Evolutionary conservation across 92 coral and sea anemone species (phyloP).

Genomic region (Parazoanthus swiftii): DNA sequence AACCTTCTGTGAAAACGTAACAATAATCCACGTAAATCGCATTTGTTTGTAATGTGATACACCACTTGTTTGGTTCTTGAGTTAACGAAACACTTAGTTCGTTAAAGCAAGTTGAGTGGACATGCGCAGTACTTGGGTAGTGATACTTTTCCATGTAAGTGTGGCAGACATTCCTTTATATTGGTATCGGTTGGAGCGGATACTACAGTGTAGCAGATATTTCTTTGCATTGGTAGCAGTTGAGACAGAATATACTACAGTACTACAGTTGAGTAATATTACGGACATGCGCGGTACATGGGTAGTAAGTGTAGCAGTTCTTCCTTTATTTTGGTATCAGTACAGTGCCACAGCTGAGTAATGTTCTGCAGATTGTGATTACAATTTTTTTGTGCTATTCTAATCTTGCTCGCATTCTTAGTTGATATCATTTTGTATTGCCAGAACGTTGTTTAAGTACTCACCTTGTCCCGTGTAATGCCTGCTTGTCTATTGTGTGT

Average conservation of each 20-base stretch:
- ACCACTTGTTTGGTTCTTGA: neutral
- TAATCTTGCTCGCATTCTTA: neutral
- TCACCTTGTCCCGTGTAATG: neutral
- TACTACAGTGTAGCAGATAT: neutral
- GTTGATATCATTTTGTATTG: neutral
- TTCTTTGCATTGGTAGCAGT: no score
- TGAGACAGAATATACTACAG: no score
- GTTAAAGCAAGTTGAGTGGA: neutral
- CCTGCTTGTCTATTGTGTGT: neutral
- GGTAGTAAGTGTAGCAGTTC: neutral
- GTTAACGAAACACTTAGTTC: neutral
- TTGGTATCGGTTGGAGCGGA: neutral
- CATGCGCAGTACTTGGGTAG: neutral
- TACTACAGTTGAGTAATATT: no score
- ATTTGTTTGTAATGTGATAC: neutral
- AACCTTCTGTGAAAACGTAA: neutral
- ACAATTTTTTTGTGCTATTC: neutral
- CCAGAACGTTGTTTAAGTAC: neutral
- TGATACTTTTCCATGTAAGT: neutral
- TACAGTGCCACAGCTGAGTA: neutral
- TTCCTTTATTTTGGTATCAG: neutral
- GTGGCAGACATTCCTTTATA: neutral
- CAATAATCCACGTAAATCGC: neutral
- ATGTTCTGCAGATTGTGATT: neutral
- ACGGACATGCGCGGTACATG: neutral